These are phyloP conservation scores for Dioctria linearis DNA, from an alignment of 2,888 invertebrate species.

Conservation along the genomic window DNA sequence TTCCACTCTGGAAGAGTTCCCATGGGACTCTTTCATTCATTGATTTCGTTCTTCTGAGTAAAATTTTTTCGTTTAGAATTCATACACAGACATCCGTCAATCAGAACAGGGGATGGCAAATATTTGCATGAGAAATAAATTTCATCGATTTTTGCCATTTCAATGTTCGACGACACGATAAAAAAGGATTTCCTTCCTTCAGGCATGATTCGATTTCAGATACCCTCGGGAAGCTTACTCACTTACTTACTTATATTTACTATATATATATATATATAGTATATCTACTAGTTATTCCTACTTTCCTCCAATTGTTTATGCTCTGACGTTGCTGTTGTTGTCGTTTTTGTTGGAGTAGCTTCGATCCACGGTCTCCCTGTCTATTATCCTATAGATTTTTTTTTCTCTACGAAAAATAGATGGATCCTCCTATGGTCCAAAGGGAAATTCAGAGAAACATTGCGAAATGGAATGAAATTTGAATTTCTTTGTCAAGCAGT, in stretches of 20 bases:
- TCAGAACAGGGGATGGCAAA: slow-evolving; percentile 31
- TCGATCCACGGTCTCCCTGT: background rate
- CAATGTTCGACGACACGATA: slow-evolving; percentile 34
- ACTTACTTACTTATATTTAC: slow-evolving; percentile 8
- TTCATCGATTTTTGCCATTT: slow-evolving; percentile 50
- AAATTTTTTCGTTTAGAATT: slow-evolving; percentile 14
- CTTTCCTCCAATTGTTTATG: slow-evolving; percentile 49
- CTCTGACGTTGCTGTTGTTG: slow-evolving; percentile 23
- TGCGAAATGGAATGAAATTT: slow-evolving; percentile 50
- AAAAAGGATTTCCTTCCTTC: slow-evolving; percentile 39
- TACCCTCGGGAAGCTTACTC: slow-evolving; percentile 49
- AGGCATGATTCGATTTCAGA: slow-evolving; percentile 48
- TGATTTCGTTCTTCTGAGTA: slow-evolving; percentile 35
- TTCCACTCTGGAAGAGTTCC: background rate
- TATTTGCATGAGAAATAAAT: slow-evolving; percentile 52
- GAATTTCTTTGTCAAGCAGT: slow-evolving; percentile 49
- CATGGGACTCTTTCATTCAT: slow-evolving; percentile 8
- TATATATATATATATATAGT: too few relatives aligned
- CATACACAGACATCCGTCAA: slow-evolving; percentile 45
- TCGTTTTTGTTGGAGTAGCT: background rate
- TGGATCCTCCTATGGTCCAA: slow-evolving; percentile 41
- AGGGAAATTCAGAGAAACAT: slow-evolving; percentile 35
- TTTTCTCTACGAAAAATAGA: slow-evolving; percentile 18
- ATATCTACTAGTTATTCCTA: background rate
- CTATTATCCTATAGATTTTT: slow-evolving; percentile 9